Percentiles rank a stretch among this genome's conserved stretches.
Evolutionary conservation across 2,113 vertebrate genomes (phyloP).

Genomic region (Andinoacara biseriatus): DNA sequence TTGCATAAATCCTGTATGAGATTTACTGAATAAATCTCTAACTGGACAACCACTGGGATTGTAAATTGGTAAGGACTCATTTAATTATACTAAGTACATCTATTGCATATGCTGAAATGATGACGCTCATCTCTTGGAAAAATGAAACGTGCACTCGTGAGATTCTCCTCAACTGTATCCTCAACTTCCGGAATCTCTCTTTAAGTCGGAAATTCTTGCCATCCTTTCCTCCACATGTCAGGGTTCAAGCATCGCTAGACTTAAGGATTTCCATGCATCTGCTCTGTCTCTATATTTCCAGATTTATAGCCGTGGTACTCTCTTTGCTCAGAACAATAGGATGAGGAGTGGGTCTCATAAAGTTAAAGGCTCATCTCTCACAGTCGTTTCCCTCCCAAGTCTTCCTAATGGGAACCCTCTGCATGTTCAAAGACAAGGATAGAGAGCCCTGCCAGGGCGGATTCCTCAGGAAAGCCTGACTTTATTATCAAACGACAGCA

Average conservation of each 20-base stretch:
- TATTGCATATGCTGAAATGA: background rate
- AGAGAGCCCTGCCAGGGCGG: conserved; percentile 38
- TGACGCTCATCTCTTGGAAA: background rate
- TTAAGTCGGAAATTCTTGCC: conserved; percentile 23
- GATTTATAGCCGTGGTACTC: conserved; percentile 21
- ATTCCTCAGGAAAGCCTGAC: conserved; percentile 70
- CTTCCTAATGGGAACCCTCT: conserved; percentile 72
- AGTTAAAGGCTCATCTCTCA: conserved; percentile 23
- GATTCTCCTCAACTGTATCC: background rate
- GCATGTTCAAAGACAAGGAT: conserved; percentile 70
- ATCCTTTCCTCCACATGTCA: conserved; percentile 34
- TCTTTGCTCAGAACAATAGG: conserved; percentile 59
- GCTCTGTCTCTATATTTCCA: conserved; percentile 37
- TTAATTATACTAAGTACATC: background rate
- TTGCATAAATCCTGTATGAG: background rate
- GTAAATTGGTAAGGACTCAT: background rate
- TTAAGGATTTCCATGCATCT: conserved; percentile 56
- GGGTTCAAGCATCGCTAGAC: conserved; percentile 45
- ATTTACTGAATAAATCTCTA: background rate
- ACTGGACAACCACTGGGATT: background rate
- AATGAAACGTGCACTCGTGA: conserved; percentile 1
- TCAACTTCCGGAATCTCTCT: background rate
- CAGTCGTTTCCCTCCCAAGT: conserved; percentile 34
- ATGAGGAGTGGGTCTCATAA: conserved; percentile 52
- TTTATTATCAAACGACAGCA: conserved; percentile 69